Base-by-base conservation (phyloP, 2,888 invertebrate genomes). In the Eristalis intricaria region DNA sequence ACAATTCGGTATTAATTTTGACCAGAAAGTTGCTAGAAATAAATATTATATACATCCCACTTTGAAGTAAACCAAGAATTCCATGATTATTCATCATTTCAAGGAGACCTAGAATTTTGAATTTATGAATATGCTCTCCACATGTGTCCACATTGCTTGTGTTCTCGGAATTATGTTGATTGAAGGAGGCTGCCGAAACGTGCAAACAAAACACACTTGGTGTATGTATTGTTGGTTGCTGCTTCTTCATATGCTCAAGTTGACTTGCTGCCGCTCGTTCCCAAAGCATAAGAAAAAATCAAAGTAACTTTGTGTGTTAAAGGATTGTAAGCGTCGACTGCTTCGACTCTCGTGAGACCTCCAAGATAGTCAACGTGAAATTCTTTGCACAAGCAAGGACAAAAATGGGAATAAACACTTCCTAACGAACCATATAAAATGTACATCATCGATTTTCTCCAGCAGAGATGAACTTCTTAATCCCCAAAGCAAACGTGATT, bases 391-490 rank as follows among this genome's bases (percentile, higher is more conserved):
- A 60, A 60, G 13, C 60, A 60, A 23, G 15, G 60, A 38, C 60
- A 56, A 23, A 26, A 26, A 26, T n/a, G 0, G 35, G 7, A 69
- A 50, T 19, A 71, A 65, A 66, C 23, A 19, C 69, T 82, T 43
- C 58, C 74, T 86, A 86, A 86, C 86, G 86, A 86, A 86, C 82
- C 82, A 78, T 86, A 70, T 65, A 74, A 75, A 78, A 75, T 70
- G 63, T 71, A 23, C 26, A 60, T 50, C 60, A 60, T 60, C 43
- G 43, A 76, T 71, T 61, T 71, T 43, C 64, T 63, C 43, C 43
- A 60, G 58, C 77, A 82, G 70, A 82, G 82, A 74, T 71, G 82
- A 86, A 78, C 82, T 86, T 82, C 86, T 86, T 86, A 86, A 86
- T 86, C 82, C 66, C 66, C 70, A 82, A 82, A 78, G 86, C 75